A percentile compares a stretch with the other conserved stretches of the same genome.
These are phyloP conservation scores for Caradrina clavipalpis DNA, from an alignment of 2,888 invertebrate genomes.

Conservation along the genomic window DNA sequence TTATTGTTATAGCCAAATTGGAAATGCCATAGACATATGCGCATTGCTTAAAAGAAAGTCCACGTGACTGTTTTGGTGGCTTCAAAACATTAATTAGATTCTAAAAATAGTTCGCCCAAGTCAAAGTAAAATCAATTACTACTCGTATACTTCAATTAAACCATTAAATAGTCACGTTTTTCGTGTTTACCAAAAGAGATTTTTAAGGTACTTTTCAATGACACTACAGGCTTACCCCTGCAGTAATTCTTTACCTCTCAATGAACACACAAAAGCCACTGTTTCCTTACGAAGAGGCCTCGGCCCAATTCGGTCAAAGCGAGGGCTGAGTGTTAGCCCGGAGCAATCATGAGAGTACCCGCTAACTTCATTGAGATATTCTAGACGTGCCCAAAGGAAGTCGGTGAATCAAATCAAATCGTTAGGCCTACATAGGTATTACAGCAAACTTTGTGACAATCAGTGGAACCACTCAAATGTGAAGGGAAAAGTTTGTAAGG, in stretches of 20 bases:
- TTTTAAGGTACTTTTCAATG: too few relatives aligned
- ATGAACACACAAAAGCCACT: constrained; percentile 26
- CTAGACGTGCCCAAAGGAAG: constrained; percentile 37
- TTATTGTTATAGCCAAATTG: too few relatives aligned
- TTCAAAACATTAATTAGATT: too few relatives aligned
- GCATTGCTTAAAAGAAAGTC: too few relatives aligned
- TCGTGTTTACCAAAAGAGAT: too few relatives aligned
- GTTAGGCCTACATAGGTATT: constrained; percentile 36
- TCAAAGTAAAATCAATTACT: too few relatives aligned
- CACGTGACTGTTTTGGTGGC: too few relatives aligned
- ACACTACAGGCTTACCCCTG: background rate
- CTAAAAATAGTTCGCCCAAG: too few relatives aligned
- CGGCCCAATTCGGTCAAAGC: constrained; percentile 28
- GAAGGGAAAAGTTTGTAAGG: constrained; percentile 3
- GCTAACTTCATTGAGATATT: constrained; percentile 50
- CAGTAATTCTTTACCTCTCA: background rate
- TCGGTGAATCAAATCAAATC: constrained; percentile 46
- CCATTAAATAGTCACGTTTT: too few relatives aligned
- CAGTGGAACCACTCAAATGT: constrained; percentile 2
- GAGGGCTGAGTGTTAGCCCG: constrained; percentile 15
- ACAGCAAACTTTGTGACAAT: constrained; percentile 26
- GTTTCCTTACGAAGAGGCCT: constrained; percentile 21
- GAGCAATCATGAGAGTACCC: constrained; percentile 33
- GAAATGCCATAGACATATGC: too few relatives aligned
- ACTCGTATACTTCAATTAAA: too few relatives aligned